Conservation (phyloP, 2,113 vertebrate species). For the Nestor notabilis region DNA sequence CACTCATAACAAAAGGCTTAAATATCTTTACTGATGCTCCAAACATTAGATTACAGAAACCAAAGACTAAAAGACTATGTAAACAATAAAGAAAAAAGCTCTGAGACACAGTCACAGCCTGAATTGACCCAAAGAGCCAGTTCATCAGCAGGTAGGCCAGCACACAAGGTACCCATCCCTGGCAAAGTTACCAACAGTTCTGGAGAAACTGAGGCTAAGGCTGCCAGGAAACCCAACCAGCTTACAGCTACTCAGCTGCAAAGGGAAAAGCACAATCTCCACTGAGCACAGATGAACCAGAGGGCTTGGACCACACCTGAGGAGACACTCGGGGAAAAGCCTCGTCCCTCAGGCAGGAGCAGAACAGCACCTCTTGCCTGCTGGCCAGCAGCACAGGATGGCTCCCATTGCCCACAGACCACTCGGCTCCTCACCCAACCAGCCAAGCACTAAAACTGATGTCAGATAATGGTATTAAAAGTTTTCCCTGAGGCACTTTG, state of each 20-base stretch:
- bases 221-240: background rate
- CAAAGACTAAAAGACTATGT: background rate
- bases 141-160: background rate
- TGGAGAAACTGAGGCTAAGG: background rate
- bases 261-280: background rate
- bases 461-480: background rate
- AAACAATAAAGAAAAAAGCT: background rate
- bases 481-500: background rate
- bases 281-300: fast-evolving
- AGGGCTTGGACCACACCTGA: fast-evolving
- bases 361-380: background rate
- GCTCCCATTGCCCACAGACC: fast-evolving
- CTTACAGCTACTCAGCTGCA: background rate
- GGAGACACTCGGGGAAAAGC: background rate
- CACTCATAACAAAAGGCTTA: background rate
- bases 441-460: background rate
- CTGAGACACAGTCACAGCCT: background rate
- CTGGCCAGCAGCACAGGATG: fast-evolving
- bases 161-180: fast-evolving
- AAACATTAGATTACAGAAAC: background rate
- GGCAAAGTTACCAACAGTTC: fast-evolving
- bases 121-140: background rate
- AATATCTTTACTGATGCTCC: background rate
- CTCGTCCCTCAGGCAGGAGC: background rate
- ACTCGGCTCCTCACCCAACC: fast-evolving